A percentile compares a stretch with the other conserved stretches of the same genome.
Conservation (phyloP, 2,113 vertebrate species). For the Oncorhynchus clarkii region DNA sequence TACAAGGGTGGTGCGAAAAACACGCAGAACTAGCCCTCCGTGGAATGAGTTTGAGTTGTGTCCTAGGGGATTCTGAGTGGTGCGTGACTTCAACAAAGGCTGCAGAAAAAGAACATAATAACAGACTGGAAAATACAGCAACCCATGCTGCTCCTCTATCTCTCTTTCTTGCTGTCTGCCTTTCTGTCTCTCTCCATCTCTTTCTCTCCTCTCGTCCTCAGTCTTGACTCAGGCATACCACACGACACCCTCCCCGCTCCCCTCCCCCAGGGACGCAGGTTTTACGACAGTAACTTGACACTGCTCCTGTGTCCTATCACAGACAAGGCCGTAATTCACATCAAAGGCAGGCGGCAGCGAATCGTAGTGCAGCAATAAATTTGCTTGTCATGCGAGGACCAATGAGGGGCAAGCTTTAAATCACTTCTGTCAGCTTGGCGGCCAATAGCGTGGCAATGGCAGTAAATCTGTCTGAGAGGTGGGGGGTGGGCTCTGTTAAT, state of each 20-base stretch:
- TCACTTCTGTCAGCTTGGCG: slow-evolving; percentile 43
- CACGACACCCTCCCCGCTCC: slow-evolving; percentile 8
- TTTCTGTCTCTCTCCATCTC: not conserved
- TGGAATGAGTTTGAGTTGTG: too few relatives aligned
- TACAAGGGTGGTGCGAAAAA: too few relatives aligned
- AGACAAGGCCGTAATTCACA: slow-evolving; percentile 47
- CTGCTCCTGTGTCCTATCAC: slow-evolving; percentile 54
- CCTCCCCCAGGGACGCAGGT: slow-evolving; percentile 25
- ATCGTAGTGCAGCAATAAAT: slow-evolving; percentile 46
- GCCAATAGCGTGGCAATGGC: slow-evolving; percentile 48
- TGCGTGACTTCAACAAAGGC: not conserved
- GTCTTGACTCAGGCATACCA: slow-evolving; percentile 18
- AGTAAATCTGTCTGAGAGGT: slow-evolving; percentile 44
- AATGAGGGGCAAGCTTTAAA: slow-evolving; percentile 48
- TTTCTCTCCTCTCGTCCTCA: slow-evolving; percentile 2
- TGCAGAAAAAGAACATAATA: not conserved
- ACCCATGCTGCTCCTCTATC: not conserved
- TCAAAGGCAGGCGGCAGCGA: slow-evolving; percentile 43
- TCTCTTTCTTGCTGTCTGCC: not conserved
- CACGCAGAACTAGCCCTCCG: too few relatives aligned
- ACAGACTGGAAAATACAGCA: not conserved
- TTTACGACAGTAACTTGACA: slow-evolving; percentile 46
- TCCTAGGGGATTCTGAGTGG: not conserved
- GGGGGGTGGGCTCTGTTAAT: slow-evolving; percentile 37
- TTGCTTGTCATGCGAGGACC: slow-evolving; percentile 36